Conservation (phyloP, 2,113 vertebrate species). For the Ceyx melanurus region DNA sequence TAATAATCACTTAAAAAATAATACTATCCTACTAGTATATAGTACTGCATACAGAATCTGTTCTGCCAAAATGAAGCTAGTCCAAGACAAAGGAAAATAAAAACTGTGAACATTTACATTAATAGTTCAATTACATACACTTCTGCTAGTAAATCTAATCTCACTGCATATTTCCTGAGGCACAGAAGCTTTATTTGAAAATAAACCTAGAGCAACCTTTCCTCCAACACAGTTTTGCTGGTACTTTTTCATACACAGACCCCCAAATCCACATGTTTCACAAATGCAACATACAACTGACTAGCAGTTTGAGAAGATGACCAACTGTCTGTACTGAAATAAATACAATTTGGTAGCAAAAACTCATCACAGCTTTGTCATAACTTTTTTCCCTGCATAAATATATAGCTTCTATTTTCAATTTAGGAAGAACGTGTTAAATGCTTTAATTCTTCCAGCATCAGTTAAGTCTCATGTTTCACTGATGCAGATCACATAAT, state of each 20-base stretch:
- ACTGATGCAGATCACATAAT: background rate
- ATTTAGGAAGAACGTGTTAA: background rate
- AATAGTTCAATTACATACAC: background rate
- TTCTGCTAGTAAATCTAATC: background rate
- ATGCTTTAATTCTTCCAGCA: background rate
- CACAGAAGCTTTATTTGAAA: background rate
- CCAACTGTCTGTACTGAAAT: background rate
- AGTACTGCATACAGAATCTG: background rate
- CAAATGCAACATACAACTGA: background rate
- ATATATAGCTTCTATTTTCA: background rate
- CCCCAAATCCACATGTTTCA: background rate
- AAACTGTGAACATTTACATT: background rate
- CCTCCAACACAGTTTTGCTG: background rate
- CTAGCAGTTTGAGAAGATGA: background rate
- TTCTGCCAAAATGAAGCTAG: background rate
- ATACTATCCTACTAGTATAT: background rate
- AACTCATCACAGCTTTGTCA: background rate
- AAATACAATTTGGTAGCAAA: background rate
- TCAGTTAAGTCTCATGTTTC: background rate
- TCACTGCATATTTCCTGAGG: background rate
- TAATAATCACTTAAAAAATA: background rate
- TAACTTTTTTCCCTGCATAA: background rate
- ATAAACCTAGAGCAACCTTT: background rate
- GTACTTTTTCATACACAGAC: background rate
- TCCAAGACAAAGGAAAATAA: background rate